Evolutionary conservation across 2,113 vertebrate species (phyloP), one percentile per base, ranked within the genome.

Genomic region (Falco punctatus): DNA sequence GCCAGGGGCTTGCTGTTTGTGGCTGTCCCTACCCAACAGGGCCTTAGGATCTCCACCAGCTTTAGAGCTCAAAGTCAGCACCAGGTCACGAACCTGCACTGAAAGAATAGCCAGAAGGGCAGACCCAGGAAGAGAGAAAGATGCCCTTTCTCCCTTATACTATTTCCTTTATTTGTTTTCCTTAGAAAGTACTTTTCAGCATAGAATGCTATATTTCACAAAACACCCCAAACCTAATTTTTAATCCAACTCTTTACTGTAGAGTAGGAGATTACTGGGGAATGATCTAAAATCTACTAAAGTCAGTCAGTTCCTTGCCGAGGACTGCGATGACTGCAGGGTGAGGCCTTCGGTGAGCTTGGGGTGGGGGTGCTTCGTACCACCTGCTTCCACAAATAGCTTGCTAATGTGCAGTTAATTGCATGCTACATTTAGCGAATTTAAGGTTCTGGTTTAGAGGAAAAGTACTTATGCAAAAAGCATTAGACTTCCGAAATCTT

Each of bases 21-120:
- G 58, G 35, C 13, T 9, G 7, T 51, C 33, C 4, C 18, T 17
- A 8, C 10, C 6, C 7, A 3, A 16, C 0, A 0, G 20, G 71
- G 21, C 6, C 11, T 54, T 12, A 18, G 42, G 19, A n/a, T 28
- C 33, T 64, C 33, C 40, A 44, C 35, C 1, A 51, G 59, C 17
- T 11, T 4, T 33, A 35, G 42, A 81, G 51, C 11, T 38, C 27
- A 8, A 59, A 84, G 49, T 5, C 64, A 72, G 18, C 49, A 7
- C 15, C 20, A 66, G 55, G 24, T 33, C 61, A 72, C 44, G 30
- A 67, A 44, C 13, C 30, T 5, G 11, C 1, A 40, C 28, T 16
- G 51, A 49, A 57, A 74, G 21, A 72, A 55, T 15, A 32, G 28
- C 32, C 52, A 42, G 22, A 78, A 55, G 42, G 70, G 20, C 28